Base-by-base conservation (phyloP, 1,140 invertebrate species). In the Drosophila sp. region DNA sequence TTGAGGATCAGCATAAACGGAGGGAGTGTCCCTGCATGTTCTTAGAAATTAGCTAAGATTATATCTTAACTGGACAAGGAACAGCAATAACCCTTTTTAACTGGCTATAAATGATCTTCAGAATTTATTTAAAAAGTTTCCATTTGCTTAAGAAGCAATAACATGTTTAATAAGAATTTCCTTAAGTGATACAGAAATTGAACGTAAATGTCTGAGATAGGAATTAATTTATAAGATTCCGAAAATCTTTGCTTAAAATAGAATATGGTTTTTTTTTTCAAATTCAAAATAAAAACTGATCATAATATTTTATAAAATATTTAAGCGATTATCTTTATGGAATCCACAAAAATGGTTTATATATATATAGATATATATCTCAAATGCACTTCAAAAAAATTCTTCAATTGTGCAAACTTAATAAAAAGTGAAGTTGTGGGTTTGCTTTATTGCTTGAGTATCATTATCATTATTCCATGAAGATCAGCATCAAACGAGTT, bases 401-500 rank as follows among this genome's bases (percentile, higher is more conserved):
- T 50, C 25, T 14, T 50, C 46, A 32, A 50, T 27, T 14, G 46
- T 32, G 29, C 25, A 9, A 46, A 50, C 58, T 61, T 48, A 61
- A 61, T 59, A 48, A 59, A 18, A 38, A 36, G n/a, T 29, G 13
- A 50, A 50, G 46, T 50, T 50, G 46, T 50, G 32, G 46, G n/a
- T 50, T 48, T 46, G 43, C 41, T 61, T 46, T 46, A 38, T 16
- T 38, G 34, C 34, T 51, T 40, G 46, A 50, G 29, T 16, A 58
- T 40, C 56, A 50, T 59, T 16, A 48, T 13, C 45, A 51, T 51
- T 25, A 51, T 51, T 25, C 14, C 16, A 45, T 56, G 59, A 18
- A 38, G 51, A 50, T 57, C 62, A 46, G 50, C 29, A 38, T 34
- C 50, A 65, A 71, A 13, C 36, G 43, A 51, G 14, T 61, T 67